Base-by-base conservation (phyloP, 1,140 invertebrate species). In the Diploscapter pachys region DNA sequence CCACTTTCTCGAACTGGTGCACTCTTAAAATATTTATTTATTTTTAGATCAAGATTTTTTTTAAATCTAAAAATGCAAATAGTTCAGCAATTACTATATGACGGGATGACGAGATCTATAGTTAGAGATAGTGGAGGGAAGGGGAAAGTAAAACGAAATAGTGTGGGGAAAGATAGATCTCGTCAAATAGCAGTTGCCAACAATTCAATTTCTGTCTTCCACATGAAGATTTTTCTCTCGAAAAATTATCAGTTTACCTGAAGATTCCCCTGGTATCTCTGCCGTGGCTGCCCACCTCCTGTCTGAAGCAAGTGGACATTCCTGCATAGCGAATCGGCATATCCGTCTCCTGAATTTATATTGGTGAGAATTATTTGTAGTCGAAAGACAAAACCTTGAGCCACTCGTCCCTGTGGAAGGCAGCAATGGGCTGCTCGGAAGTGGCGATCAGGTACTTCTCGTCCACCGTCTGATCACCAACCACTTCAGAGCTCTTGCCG, bases 391-490 rank as follows among this genome's bases (percentile, higher is more conserved):
- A 48, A 13, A 13, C 63, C 49, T 74, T 74, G 73, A 74, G 68
- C 54, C 73, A 64, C 54, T 74, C 73, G 11, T 74, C 70, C n/a
- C 95, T 81, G 87, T 99, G 97, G 84, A 92, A 96, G 3, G 97
- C 97, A 71, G 96, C 96, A 80, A 99, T 98, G 0, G 97, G 97
- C 87, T 99, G 97, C 86, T 99, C 97, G 0, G 96, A 98, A 6
- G 97, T 99, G 8, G 97, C 97, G 82, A 99, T 99, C 62, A 99
- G 88, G 88, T 99, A 99, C 86, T 99, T 99, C 86, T 99, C 96
- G 84, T 99, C 96, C 0, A 91, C 86, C 11, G 71, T 75, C 54
- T 93, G 92, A 5, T 93, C 93, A 5, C 86, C 84, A 76, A 92
- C 92, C n/a, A 71, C 65, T 85, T 97, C 95, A 77, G 92, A 93